These are phyloP conservation scores for Oxytorus armatus DNA, from an alignment of 2,888 invertebrate species.

Conservation along the genomic window DNA sequence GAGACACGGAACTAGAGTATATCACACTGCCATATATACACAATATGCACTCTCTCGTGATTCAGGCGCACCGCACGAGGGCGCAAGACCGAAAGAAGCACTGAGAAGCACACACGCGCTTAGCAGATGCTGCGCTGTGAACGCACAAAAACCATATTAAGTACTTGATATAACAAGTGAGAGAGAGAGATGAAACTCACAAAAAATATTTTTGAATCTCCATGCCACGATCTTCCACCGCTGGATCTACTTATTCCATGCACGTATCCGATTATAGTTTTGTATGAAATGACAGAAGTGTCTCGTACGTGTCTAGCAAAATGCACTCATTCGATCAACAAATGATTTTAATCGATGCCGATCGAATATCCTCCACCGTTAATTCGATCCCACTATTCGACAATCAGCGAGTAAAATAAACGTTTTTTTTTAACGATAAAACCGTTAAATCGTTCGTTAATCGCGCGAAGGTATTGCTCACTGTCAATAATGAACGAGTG, in stretches of 20 bases:
- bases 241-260: slow-evolving; percentile 8
- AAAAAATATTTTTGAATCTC: slow-evolving; percentile 25
- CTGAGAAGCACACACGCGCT: slow-evolving; percentile 17
- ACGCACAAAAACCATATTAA: not conserved
- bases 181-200: slow-evolving; percentile 21
- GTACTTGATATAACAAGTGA: not conserved
- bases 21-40: not conserved
- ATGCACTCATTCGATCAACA: no score
- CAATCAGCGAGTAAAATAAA: no score
- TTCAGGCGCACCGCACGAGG: slow-evolving; percentile 19
- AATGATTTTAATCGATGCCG: no score
- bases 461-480: slow-evolving; percentile 2
- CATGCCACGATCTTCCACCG: slow-evolving; percentile 3
- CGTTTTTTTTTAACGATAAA: no score
- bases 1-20: slow-evolving; percentile 29
- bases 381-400: no score
- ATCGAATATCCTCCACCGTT: no score
- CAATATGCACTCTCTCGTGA: not conserved
- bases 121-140: no score
- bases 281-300: no score
- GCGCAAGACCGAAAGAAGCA: not conserved
- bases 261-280: not conserved
- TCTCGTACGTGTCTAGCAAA: no score
- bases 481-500: slow-evolving; percentile 12
- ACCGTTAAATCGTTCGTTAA: slow-evolving; percentile 1